These are phyloP conservation scores for Alexandromys fortis DNA, from an alignment of 2,113 vertebrate genomes.

Conservation along the genomic window DNA sequence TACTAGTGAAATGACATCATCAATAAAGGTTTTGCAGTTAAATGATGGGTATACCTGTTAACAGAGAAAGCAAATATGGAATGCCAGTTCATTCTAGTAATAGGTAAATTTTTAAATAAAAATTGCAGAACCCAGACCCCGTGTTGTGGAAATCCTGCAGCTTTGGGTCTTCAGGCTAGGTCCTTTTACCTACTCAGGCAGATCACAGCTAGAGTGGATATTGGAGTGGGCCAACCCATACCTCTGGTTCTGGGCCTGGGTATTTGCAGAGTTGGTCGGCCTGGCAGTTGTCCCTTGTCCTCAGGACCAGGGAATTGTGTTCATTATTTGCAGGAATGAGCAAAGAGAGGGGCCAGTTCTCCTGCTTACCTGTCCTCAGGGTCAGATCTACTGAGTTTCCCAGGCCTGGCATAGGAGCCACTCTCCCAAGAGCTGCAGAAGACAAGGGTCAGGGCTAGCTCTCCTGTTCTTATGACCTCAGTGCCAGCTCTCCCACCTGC, in stretches of 20 bases:
- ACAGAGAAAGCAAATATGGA: not conserved
- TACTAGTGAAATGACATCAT: not conserved
- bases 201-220: not conserved
- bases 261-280: not conserved
- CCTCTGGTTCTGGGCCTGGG: not conserved
- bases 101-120: not conserved
- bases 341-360: not conserved
- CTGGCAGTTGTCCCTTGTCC: not conserved
- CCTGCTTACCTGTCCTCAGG: not conserved
- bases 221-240: not conserved
- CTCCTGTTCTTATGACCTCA: not conserved
- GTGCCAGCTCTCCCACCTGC: not conserved
- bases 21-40: not conserved
- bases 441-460: not conserved
- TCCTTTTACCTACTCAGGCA: not conserved
- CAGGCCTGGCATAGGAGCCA: not conserved
- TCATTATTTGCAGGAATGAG: not conserved
- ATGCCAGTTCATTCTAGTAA: slow-evolving; percentile 8
- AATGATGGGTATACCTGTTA: not conserved
- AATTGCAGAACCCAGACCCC: not conserved
- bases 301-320: not conserved
- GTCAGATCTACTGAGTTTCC: not conserved
- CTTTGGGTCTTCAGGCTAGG: not conserved
- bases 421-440: not conserved
- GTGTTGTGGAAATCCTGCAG: not conserved